Conservation (phyloP, 1,140 invertebrate genomes). For the Magallana angulata region DNA sequence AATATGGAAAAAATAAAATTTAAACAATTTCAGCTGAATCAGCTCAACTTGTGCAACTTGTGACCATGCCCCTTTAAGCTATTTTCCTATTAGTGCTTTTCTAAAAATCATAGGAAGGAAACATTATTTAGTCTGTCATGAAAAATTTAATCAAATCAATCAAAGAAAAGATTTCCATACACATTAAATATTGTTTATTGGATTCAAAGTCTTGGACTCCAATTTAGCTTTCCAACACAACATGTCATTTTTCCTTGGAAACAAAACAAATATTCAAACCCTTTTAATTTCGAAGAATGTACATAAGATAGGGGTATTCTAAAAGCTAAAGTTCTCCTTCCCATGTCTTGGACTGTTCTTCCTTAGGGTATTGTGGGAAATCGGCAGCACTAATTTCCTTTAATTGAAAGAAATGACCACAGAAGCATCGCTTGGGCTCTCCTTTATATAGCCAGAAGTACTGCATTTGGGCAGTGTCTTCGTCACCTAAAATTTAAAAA, state of each 20-base stretch:
- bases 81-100: no score
- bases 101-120: no score
- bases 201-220: slow-evolving; percentile 10
- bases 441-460: slow-evolving; percentile 97
- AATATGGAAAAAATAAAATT: no score
- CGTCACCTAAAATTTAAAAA: slow-evolving; percentile 83
- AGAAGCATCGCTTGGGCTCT: slow-evolving; percentile 93
- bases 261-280: slow-evolving; percentile 24
- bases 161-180: background rate
- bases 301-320: background rate
- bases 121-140: background rate
- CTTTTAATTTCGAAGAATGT: background rate
- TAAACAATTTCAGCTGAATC: no score
- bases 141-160: background rate
- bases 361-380: slow-evolving; percentile 24
- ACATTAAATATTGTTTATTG: slow-evolving; percentile 17
- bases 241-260: slow-evolving; percentile 19
- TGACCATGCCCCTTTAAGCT: no score
- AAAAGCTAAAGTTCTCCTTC: background rate
- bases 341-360: background rate
- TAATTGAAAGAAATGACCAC: slow-evolving; percentile 97
- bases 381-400: slow-evolving; percentile 81
- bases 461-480: slow-evolving; percentile 91
- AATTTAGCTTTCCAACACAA: slow-evolving; percentile 4
- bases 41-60: no score